These are phyloP conservation scores for Lutraria lutraria DNA, from an alignment of 2,888 invertebrate species.

Conservation along the genomic window DNA sequence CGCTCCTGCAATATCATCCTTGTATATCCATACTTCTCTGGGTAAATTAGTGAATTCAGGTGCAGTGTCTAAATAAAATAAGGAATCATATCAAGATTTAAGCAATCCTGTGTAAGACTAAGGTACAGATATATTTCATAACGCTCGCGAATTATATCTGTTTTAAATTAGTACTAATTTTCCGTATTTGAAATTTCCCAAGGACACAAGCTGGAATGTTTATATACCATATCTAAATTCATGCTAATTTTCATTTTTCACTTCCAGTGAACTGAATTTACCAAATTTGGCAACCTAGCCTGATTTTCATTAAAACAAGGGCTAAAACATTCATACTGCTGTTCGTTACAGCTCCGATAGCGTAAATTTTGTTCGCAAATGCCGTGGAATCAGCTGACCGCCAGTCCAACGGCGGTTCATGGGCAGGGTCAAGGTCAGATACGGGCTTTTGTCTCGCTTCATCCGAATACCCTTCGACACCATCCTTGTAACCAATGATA, in stretches of 20 bases:
- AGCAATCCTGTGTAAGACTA: no score
- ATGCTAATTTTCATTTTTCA: no score
- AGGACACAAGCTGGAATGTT: no score
- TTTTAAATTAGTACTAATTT: no score
- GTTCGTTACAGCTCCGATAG: conserved; percentile 50
- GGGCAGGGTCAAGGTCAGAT: conserved; percentile 37
- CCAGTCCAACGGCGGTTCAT: conserved; percentile 51
- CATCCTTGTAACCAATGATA: conserved; percentile 48
- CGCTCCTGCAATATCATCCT: conserved; percentile 35
- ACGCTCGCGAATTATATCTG: no score
- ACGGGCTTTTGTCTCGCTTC: conserved; percentile 42
- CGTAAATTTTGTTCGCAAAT: conserved; percentile 42
- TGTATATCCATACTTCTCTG: conserved; percentile 54
- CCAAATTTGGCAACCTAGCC: neutral
- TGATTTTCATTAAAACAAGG: neutral
- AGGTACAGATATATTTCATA: no score
- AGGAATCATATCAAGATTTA: neutral
- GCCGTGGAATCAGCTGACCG: conserved; percentile 31
- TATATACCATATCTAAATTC: no score
- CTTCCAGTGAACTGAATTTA: no score
- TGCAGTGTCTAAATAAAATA: conserved; percentile 52
- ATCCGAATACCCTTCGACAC: conserved; percentile 39
- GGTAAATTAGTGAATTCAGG: conserved; percentile 64
- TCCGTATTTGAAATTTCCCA: no score
- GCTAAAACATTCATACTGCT: conserved; percentile 47